Conservation (phyloP, 2,113 vertebrate species). For the Passer montanus region DNA sequence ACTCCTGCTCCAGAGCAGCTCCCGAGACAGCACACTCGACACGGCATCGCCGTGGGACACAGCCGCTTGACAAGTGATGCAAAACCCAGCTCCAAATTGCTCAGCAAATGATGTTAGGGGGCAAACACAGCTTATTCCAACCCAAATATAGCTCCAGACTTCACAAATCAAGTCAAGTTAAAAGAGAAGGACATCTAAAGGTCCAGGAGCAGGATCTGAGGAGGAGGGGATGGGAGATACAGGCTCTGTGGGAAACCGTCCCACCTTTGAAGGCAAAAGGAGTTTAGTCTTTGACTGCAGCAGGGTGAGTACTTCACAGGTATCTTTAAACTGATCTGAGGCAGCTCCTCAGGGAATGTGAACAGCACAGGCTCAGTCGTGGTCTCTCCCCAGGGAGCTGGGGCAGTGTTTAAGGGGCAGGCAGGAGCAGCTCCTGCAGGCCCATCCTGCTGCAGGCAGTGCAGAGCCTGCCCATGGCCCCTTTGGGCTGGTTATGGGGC, state of each 20-base stretch:
- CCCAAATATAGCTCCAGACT: constrained; percentile 35
- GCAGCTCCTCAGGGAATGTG: neutral
- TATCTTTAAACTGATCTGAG: constrained; percentile 13
- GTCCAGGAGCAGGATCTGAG: neutral
- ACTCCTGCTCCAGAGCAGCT: neutral
- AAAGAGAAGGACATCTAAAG: constrained; percentile 26
- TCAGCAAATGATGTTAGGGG: neutral
- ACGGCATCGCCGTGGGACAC: neutral
- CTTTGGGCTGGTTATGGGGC: neutral
- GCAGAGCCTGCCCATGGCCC: accelerated
- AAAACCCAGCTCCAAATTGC: neutral
- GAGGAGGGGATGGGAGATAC: neutral
- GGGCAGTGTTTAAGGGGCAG: neutral
- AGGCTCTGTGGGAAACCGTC: neutral
- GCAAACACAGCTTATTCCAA: neutral
- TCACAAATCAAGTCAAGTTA: neutral
- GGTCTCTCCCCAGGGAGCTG: neutral
- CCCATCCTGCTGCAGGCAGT: accelerated
- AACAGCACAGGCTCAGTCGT: neutral
- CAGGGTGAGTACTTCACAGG: neutral
- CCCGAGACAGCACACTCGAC: neutral
- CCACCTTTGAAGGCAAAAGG: neutral
- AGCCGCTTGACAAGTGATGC: neutral
- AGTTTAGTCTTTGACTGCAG: neutral
- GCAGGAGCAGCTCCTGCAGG: neutral